Evolutionary conservation across 2,797 vertebrate species (phyloP).

Genomic region (Poeciliopsis gracilis): DNA sequence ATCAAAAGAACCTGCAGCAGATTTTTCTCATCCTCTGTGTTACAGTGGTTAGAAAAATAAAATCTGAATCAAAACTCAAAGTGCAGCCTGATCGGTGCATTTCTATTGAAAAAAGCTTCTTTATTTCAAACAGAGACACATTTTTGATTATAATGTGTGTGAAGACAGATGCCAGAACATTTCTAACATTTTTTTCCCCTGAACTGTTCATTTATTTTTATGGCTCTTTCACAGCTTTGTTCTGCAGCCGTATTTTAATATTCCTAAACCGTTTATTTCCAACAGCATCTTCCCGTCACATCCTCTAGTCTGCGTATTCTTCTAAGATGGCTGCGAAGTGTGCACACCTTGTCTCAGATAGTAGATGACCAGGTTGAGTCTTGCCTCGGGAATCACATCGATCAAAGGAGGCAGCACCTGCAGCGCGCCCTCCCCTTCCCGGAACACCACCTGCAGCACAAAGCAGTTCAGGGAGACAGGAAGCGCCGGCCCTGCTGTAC

Average conservation of each 20-base stretch:
- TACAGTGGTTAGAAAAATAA: not conserved
- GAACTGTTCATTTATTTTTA: not conserved
- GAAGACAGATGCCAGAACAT: not conserved
- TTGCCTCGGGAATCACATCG: constrained; percentile 96
- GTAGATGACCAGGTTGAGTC: constrained; percentile 97
- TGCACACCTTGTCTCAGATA: constrained; percentile 93
- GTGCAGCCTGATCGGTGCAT: not conserved
- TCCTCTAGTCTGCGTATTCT: constrained; percentile 1
- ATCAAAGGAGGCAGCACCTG: constrained; percentile 94
- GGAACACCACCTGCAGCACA: constrained; percentile 90
- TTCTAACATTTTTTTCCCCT: not conserved
- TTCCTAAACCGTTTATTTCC: not conserved
- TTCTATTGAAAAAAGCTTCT: not conserved
- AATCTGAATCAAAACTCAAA: not conserved
- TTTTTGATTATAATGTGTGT: not conserved
- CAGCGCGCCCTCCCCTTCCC: constrained; percentile 93
- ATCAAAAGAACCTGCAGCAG: not conserved
- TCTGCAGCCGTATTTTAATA: not conserved
- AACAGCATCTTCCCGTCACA: not conserved
- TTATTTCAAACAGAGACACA: not conserved
- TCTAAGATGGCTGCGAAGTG: not conserved
- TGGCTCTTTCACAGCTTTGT: not conserved
- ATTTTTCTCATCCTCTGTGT: not conserved
- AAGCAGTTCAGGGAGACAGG: constrained; percentile 19
- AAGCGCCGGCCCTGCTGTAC: constrained; percentile 12